Conservation (phyloP, 1,140 invertebrate species). For the Ptiloglossa arizonensis region DNA sequence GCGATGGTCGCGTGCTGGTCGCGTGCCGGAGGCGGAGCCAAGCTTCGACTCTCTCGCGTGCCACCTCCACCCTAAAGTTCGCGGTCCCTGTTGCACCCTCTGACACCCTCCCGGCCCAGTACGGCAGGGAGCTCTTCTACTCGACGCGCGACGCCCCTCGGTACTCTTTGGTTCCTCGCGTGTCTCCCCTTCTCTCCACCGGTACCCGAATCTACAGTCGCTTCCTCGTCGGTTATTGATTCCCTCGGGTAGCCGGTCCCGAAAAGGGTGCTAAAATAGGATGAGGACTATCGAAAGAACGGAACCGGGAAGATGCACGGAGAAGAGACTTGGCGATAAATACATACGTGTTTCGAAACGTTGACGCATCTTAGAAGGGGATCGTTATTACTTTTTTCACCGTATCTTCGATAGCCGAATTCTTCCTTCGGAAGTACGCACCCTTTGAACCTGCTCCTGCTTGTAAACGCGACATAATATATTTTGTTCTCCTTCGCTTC, state of each 20-base stretch:
- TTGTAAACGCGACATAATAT: too few relatives aligned
- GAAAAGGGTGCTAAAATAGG: constrained; percentile 60
- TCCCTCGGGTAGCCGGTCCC: constrained; percentile 78
- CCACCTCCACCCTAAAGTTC: constrained; percentile 60
- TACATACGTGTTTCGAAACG: neutral
- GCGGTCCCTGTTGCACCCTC: constrained; percentile 61
- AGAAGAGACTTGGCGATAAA: neutral
- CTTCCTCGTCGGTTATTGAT: constrained; percentile 80
- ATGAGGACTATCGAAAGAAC: constrained; percentile 51
- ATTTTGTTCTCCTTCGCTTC: too few relatives aligned
- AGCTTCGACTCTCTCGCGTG: constrained; percentile 68
- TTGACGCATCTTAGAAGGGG: neutral
- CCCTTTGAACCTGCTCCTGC: too few relatives aligned
- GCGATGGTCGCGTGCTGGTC: constrained; percentile 78
- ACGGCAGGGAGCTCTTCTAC: constrained; percentile 39
- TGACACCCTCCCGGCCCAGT: constrained; percentile 37
- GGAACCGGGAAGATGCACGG: constrained; percentile 9
- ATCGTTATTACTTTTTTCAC: neutral
- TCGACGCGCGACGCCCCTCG: constrained; percentile 45
- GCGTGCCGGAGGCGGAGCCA: constrained; percentile 79
- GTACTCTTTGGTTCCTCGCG: constrained; percentile 50
- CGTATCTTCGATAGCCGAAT: too few relatives aligned
- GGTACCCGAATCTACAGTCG: constrained; percentile 52
- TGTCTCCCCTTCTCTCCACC: constrained; percentile 22
- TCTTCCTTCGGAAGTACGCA: too few relatives aligned